These are phyloP conservation scores for Halichoerus grypus DNA, from an alignment of 2,113 vertebrate genomes.

Conservation along the genomic window DNA sequence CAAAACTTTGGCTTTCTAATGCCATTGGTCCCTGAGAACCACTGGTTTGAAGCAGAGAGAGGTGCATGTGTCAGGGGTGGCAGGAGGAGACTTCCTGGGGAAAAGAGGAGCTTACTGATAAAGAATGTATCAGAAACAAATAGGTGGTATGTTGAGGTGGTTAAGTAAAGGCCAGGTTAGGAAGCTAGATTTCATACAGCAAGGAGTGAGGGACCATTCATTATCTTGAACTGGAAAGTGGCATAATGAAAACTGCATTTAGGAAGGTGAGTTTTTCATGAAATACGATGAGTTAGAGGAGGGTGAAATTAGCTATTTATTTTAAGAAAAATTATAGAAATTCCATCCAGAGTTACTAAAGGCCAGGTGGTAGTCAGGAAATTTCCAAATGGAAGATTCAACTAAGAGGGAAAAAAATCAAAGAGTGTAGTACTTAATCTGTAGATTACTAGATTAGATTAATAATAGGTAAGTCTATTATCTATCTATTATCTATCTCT, in stretches of 20 bases:
- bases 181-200: neutral
- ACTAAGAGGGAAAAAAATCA: neutral
- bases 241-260: conserved; percentile 22
- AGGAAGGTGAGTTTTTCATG: conserved; percentile 24
- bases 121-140: neutral
- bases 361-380: neutral
- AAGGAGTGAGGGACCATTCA: neutral
- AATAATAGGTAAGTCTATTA: neutral
- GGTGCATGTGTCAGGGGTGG: neutral
- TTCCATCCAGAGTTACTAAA: conserved; percentile 29
- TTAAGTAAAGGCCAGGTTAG: neutral
- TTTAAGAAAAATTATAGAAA: conserved; percentile 37
- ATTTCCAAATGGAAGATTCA: conserved; percentile 2
- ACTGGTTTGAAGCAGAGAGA: neutral
- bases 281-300: neutral
- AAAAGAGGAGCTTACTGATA: neutral
- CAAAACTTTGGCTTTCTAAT: neutral
- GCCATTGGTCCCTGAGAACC: neutral
- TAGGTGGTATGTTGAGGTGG: neutral
- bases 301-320: conserved; percentile 40
- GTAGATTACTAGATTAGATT: neutral
- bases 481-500: no score
- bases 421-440: neutral
- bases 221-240: neutral
- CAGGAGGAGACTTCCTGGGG: neutral